Conservation (phyloP, 2,113 vertebrate genomes). For the Heloderma charlesbogerti region DNA sequence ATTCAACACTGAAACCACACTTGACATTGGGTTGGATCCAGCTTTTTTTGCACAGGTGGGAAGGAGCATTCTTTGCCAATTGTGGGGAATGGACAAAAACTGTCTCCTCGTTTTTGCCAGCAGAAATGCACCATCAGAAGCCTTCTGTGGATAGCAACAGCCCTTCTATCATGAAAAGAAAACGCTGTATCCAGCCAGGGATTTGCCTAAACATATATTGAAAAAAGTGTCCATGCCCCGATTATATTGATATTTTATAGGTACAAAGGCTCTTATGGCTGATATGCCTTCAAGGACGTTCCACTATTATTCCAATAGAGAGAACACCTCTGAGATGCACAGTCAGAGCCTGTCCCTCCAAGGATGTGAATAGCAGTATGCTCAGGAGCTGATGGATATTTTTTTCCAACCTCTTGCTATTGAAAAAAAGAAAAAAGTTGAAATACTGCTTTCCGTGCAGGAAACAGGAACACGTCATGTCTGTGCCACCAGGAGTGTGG, state of each 20-base stretch:
- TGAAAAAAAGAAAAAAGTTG: background rate
- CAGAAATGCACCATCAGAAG: too few relatives aligned
- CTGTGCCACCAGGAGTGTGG: background rate
- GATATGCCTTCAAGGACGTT: background rate
- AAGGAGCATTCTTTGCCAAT: too few relatives aligned
- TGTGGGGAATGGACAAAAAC: too few relatives aligned
- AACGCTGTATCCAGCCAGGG: too few relatives aligned
- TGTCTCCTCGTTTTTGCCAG: too few relatives aligned
- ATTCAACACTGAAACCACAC: background rate
- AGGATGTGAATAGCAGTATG: background rate
- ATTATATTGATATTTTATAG: background rate
- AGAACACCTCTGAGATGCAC: background rate
- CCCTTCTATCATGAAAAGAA: too few relatives aligned
- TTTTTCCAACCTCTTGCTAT: background rate
- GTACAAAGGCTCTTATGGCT: background rate
- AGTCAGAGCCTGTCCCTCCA: background rate
- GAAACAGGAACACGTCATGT: background rate
- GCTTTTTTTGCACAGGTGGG: too few relatives aligned
- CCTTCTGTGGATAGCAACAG: too few relatives aligned
- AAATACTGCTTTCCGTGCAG: background rate
- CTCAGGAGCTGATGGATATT: background rate
- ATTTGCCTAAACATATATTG: background rate
- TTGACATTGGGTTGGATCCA: background rate
- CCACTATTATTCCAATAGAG: background rate
- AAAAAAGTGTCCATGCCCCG: background rate